Evolutionary conservation across 2,797 vertebrate genomes (phyloP), one percentile per base, ranked within the genome.

Genomic region (Arnoldichthys spilopterus): DNA sequence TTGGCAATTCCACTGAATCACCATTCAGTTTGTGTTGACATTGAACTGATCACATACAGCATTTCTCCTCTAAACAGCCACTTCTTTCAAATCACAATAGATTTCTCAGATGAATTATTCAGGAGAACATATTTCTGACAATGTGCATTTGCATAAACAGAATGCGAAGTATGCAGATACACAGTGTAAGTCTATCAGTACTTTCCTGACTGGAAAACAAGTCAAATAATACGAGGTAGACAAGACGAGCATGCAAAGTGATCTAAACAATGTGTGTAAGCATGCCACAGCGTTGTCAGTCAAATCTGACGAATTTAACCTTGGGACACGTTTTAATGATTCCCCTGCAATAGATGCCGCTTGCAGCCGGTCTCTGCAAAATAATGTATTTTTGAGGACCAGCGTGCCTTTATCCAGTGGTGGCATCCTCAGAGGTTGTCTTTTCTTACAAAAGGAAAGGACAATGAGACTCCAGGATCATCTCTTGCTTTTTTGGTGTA

Each of bases 281-380:
- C 54, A 12, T 30, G 37, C 61, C 26, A n/a, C 56, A 18, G 76
- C 34, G 15, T 47, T 62, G 74, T 82, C n/a, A 40, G 53, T 74
- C 37, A 32, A 18, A 76, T 72, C 43, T 3, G 28, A 58, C 18
- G 24, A n/a, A 51, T 76, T 74, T 78, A 59, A 80, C 76, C 83
- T 79, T 86, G 76, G 81, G 76, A 71, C 40, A 83, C 2, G 26
- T 79, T 86, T 84, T 83, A 86, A 86, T 84, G 81, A 84, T 74
- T 73, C 66, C 56, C 32, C 20, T 45, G 20, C 47, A n/a, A 32
- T 16, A 11, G 16, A 32, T 15, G 45, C 51, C 24, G 34, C 26
- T 70, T 12, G 28, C 67, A 63, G 49, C 24, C 9, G 4, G 24
- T 54, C 18, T 30, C 59, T 67, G 4, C 66, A 28, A 67, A 15